A percentile compares a stretch with the other conserved stretches of the same genome.
Conservation (phyloP, 2,113 vertebrate species). For the Dendrocopos noguchii region DNA sequence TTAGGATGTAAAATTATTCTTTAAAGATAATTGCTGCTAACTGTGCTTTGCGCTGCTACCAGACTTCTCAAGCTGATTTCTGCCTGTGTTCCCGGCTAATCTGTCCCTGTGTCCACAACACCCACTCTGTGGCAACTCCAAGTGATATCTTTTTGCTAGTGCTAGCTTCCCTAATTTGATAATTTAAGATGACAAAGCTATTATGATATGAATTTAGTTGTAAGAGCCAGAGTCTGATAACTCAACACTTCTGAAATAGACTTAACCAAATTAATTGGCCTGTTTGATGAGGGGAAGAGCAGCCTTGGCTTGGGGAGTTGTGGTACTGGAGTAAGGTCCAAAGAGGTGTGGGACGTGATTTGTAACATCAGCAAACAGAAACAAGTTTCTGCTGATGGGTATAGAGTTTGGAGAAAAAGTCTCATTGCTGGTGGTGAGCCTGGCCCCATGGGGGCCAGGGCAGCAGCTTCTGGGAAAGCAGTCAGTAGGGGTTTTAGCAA, state of each 20-base stretch:
- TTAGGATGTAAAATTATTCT: neutral
- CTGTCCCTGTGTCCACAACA: neutral
- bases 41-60: neutral
- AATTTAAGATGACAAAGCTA: neutral
- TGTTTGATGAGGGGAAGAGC: neutral
- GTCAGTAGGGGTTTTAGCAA: neutral
- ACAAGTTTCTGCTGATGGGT: neutral
- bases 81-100: neutral
- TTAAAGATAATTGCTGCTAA: conserved; percentile 20
- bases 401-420: neutral
- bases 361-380: neutral
- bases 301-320: neutral
- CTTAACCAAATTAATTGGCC: neutral
- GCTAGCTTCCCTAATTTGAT: neutral
- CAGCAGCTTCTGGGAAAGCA: neutral
- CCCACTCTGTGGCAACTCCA: neutral
- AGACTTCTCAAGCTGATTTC: neutral
- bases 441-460: neutral
- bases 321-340: neutral
- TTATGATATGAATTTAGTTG: neutral
- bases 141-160: neutral
- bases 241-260: neutral
- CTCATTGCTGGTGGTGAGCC: rapidly evolving
- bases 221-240: neutral
- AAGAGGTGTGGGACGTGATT: neutral